Base-by-base conservation (phyloP, 1,140 invertebrate genomes). In the Aethina tumida region DNA sequence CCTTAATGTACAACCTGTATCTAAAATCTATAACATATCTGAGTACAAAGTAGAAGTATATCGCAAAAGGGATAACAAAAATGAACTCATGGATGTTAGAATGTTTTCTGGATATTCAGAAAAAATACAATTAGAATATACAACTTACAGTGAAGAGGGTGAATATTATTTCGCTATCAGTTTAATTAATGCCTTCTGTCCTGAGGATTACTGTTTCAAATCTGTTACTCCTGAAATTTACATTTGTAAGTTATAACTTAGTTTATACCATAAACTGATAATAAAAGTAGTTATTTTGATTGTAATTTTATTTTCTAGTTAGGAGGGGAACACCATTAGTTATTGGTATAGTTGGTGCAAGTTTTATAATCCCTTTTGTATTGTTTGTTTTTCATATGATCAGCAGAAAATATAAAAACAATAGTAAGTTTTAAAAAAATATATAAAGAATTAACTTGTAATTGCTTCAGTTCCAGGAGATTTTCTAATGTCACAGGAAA, bases 281-380 rank as follows among this genome's bases (percentile, higher is more conserved):
- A 27, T 4, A 27, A 12, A 27, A 4, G 14, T 27, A 27, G 4
- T 12, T 27, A 27, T 8, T 8, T 24, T 24, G 22, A 24, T 12
- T 12, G 22, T 12, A 12, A 9, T 13, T 31, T 31, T 31, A 13
- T 31, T 15, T 52, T 52, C 22, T 25, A 52, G 50, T 21, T 15
- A 21, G 48, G 33, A 53, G 47, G 35, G 39, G 49, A 24, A 49
- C 41, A 13, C 47, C 47, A 14, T 18, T 53, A 9, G 50, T 50
- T 3, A 53, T 53, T 20, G 50, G 50, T 7, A 53, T 53, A 7
- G 50, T 53, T 7, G 50, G 50, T 2, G 50, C 50, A 1, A 53
- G 50, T 50, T 53, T 53, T 35, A 31, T 53, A 4, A 40, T 53
- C 15, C 50, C 50, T 8, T 53, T 42, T 31, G 33, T 50, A 4